Conservation (phyloP, 2,888 invertebrate genomes). For the Caenorhabditis afra region DNA sequence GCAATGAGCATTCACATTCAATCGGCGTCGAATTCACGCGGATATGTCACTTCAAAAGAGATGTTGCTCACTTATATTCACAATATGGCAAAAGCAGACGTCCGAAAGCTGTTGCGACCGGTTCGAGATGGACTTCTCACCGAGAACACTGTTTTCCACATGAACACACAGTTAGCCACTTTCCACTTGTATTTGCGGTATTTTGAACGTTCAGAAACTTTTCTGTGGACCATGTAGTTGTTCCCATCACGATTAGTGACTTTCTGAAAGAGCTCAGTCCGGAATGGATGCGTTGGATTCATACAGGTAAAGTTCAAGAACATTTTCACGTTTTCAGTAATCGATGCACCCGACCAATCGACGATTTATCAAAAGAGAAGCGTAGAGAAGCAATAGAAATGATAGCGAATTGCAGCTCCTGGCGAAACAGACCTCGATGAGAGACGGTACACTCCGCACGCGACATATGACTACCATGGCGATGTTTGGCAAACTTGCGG, state of each 20-base stretch:
- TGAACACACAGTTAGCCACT: slow-evolving; percentile 68
- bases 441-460: slow-evolving; percentile 49
- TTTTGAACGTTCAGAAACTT: slow-evolving; percentile 65
- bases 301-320: slow-evolving; percentile 62
- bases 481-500: slow-evolving; percentile 38
- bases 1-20: slow-evolving; percentile 53
- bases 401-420: slow-evolving; percentile 48
- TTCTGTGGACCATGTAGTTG: slow-evolving; percentile 73
- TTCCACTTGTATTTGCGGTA: not conserved
- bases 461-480: slow-evolving; percentile 57
- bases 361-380: slow-evolving; percentile 22
- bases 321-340: not conserved
- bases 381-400: not conserved
- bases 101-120: slow-evolving; percentile 65
- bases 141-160: slow-evolving; percentile 71
- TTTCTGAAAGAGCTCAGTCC: slow-evolving; percentile 68
- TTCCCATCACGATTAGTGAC: slow-evolving; percentile 68
- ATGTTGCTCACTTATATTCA: slow-evolving; percentile 67
- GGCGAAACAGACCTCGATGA: slow-evolving; percentile 53
- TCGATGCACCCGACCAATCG: slow-evolving; percentile 10
- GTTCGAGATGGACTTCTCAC: slow-evolving; percentile 70
- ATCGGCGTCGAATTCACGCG: slow-evolving; percentile 62
- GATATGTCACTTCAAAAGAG: slow-evolving; percentile 64
- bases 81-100: slow-evolving; percentile 66
- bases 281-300: slow-evolving; percentile 73